Evolutionary conservation across 2,888 invertebrate species (phyloP).

Genomic region (Dynastes grantii): DNA sequence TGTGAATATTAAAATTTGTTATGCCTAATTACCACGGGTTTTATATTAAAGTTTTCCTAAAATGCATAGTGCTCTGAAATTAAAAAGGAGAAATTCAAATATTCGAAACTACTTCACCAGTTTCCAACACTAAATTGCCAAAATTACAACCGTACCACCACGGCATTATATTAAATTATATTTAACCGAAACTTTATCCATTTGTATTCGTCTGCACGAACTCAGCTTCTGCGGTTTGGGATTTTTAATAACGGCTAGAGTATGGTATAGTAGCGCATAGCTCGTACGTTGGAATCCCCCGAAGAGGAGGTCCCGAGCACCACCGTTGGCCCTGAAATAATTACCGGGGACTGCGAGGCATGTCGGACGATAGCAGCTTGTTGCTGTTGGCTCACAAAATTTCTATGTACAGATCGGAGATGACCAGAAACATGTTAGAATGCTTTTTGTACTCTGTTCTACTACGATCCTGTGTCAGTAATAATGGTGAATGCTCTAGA

Average conservation of each 20-base stretch:
- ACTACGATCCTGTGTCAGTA: too few relatives aligned
- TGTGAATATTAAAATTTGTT: too few relatives aligned
- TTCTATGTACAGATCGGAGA: too few relatives aligned
- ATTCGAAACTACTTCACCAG: not conserved
- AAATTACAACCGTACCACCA: constrained; percentile 4
- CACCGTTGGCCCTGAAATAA: constrained; percentile 18
- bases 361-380: constrained; percentile 27
- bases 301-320: not conserved
- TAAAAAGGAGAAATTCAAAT: not conserved
- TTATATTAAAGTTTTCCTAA: too few relatives aligned
- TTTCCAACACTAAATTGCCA: not conserved
- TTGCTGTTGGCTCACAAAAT: not conserved
- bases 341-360: constrained; percentile 12
- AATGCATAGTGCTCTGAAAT: too few relatives aligned
- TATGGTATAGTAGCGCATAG: not conserved
- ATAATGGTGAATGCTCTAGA: too few relatives aligned
- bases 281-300: not conserved
- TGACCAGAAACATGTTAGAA: too few relatives aligned
- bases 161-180: constrained; percentile 28
- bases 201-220: constrained; percentile 15
- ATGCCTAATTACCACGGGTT: too few relatives aligned
- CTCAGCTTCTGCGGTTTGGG: constrained; percentile 6
- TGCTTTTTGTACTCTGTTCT: too few relatives aligned
- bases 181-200: constrained; percentile 30
- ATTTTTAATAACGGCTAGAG: constrained; percentile 28